Evolutionary conservation across 2,113 vertebrate species (phyloP).

Genomic region (Centropus bengalensis): DNA sequence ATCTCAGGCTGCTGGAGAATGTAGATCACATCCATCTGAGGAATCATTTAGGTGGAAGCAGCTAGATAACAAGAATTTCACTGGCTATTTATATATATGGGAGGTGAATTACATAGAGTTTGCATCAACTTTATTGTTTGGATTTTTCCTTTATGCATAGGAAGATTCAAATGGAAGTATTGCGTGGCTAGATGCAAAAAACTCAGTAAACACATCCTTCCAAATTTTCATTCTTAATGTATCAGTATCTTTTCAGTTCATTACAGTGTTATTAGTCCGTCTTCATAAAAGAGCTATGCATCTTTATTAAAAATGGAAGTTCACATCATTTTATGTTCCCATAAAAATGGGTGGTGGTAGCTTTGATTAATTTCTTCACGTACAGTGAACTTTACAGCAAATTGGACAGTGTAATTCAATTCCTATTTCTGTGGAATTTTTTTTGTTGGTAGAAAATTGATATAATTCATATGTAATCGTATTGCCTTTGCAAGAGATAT

Average conservation of each 20-base stretch:
- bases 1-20: background rate
- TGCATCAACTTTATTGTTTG: background rate
- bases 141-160: background rate
- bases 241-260: conserved; percentile 75
- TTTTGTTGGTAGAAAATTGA: conserved; percentile 86
- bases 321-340: conserved; percentile 93
- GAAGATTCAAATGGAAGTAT: background rate
- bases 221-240: conserved; percentile 71
- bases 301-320: conserved; percentile 95
- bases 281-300: conserved; percentile 92
- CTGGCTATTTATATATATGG: background rate
- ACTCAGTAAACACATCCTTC: conserved; percentile 69
- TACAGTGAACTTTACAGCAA: conserved; percentile 90
- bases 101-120: background rate
- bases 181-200: background rate
- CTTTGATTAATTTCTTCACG: conserved; percentile 91
- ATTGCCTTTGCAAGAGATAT: conserved; percentile 86
- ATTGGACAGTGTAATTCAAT: conserved; percentile 88
- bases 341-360: conserved; percentile 90
- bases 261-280: conserved; percentile 87
- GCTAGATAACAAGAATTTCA: background rate
- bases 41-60: background rate
- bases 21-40: background rate
- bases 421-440: conserved; percentile 82
- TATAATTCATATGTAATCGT: conserved; percentile 86